Conservation (phyloP, 2,888 invertebrate species). For the Polydrusus tereticollis region DNA sequence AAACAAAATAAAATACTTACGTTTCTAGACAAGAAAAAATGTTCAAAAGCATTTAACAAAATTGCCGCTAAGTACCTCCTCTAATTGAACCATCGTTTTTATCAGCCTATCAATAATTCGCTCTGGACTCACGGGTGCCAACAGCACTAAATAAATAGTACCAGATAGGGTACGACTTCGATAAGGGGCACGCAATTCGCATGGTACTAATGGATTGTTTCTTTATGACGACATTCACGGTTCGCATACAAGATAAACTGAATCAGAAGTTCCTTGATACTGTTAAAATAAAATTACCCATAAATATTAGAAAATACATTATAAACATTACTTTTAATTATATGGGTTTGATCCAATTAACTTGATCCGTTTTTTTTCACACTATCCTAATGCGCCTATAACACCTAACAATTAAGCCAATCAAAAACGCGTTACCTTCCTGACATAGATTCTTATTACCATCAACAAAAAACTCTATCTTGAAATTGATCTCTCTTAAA, state of each 20-base stretch:
- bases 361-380: conserved; percentile 23
- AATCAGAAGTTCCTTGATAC: too few relatives aligned
- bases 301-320: too few relatives aligned
- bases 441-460: conserved; percentile 26
- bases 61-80: conserved; percentile 32
- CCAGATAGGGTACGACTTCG: conserved; percentile 56
- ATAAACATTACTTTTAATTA: not conserved
- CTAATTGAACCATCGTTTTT: conserved; percentile 59
- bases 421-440: conserved; percentile 35
- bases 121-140: conserved; percentile 58
- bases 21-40: too few relatives aligned
- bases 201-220: conserved; percentile 57
- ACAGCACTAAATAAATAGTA: conserved; percentile 44
- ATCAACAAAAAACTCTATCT: conserved; percentile 11
- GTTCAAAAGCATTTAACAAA: too few relatives aligned
- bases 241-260: conserved; percentile 43
- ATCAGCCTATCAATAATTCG: conserved; percentile 63
- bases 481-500: conserved; percentile 15
- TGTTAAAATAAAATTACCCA: too few relatives aligned
- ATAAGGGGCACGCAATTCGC: conserved; percentile 60
- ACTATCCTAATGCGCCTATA: conserved; percentile 31
- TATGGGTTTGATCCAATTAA: not conserved
- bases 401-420: conserved; percentile 30
- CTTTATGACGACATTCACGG: conserved; percentile 57
- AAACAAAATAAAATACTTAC: too few relatives aligned